phyloP scores from a whole-genome alignment of 1,140 invertebrate genomes.

The Lycorma delicatula region DNA sequence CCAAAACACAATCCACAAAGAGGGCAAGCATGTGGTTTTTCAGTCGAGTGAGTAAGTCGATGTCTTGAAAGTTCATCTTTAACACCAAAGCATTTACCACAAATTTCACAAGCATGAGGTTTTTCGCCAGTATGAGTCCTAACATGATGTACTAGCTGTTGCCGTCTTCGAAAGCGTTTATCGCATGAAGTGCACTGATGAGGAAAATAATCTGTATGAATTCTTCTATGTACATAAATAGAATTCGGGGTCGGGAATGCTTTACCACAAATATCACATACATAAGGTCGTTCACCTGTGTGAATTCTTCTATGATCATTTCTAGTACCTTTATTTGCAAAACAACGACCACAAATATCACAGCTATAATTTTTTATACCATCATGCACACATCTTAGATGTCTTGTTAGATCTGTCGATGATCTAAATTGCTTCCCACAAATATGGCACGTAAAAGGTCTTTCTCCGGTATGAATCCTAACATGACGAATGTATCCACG shows the following conservation, averaged over 20 bases:
- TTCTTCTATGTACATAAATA: slow-evolving; percentile 46
- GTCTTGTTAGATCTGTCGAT: slow-evolving; percentile 48
- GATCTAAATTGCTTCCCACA: slow-evolving; percentile 66
- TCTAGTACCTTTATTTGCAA: slow-evolving; percentile 43
- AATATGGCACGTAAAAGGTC: slow-evolving; percentile 59
- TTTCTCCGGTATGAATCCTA: slow-evolving; percentile 60
- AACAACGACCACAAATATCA: slow-evolving; percentile 45
- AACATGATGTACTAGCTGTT: slow-evolving; percentile 41
- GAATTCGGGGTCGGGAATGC: slow-evolving; percentile 44
- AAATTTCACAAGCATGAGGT: slow-evolving; percentile 16
- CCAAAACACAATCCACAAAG: slow-evolving; percentile 34
- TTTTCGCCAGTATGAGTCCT: slow-evolving; percentile 24
- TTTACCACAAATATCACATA: slow-evolving; percentile 27
- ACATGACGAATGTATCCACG: slow-evolving; percentile 47
- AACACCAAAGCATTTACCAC: slow-evolving; percentile 12
- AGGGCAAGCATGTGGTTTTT: slow-evolving; percentile 38
- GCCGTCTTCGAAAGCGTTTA: slow-evolving; percentile 41
- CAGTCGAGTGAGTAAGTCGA: slow-evolving; percentile 12
- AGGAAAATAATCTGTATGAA: slow-evolving; percentile 42
- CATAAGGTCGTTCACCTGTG: slow-evolving; percentile 25
- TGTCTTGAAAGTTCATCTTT: slow-evolving; percentile 17
- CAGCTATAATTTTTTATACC: slow-evolving; percentile 47
- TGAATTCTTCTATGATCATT: slow-evolving; percentile 35
- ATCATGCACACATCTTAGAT: slow-evolving; percentile 54
- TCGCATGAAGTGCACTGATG: slow-evolving; percentile 41